Conservation (phyloP, 2,888 invertebrate genomes). For the Cosmia pyralina region DNA sequence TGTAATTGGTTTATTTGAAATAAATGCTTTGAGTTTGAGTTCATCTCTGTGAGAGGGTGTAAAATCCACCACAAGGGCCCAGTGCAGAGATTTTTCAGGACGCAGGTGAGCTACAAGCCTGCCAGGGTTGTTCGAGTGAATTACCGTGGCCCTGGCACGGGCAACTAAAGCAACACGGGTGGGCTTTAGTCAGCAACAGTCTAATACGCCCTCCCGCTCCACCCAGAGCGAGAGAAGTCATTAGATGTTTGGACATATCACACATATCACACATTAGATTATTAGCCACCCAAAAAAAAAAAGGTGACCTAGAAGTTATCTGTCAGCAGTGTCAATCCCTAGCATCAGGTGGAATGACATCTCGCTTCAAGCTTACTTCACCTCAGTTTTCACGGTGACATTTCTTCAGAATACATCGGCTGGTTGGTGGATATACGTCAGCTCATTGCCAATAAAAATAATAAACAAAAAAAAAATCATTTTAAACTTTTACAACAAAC, state of each 20-base stretch:
- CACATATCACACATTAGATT: too few species aligned
- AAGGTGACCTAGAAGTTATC: background rate
- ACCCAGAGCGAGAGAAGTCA: too few species aligned
- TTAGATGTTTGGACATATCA: too few species aligned
- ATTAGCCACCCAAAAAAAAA: too few species aligned
- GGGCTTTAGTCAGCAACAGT: too few species aligned
- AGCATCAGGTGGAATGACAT: background rate
- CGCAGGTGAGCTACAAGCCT: too few species aligned
- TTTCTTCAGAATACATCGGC: background rate
- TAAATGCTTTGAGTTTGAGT: too few species aligned
- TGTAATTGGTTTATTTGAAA: too few species aligned
- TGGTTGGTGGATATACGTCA: background rate
- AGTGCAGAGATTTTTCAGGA: background rate
- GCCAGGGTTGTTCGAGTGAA: too few species aligned
- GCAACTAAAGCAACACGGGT: too few species aligned
- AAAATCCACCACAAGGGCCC: background rate
- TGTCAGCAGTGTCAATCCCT: background rate
- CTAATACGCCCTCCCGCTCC: too few species aligned
- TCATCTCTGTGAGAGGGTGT: background rate
- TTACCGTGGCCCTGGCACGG: too few species aligned
- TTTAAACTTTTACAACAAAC: conserved; percentile 19
- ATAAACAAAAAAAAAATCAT: conserved; percentile 10
- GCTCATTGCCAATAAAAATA: conserved; percentile 17
- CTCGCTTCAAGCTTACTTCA: background rate
- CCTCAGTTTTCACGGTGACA: background rate